phyloP scores from a whole-genome alignment of 2,888 invertebrate genomes.

The Eudasyphora cyanicolor region DNA sequence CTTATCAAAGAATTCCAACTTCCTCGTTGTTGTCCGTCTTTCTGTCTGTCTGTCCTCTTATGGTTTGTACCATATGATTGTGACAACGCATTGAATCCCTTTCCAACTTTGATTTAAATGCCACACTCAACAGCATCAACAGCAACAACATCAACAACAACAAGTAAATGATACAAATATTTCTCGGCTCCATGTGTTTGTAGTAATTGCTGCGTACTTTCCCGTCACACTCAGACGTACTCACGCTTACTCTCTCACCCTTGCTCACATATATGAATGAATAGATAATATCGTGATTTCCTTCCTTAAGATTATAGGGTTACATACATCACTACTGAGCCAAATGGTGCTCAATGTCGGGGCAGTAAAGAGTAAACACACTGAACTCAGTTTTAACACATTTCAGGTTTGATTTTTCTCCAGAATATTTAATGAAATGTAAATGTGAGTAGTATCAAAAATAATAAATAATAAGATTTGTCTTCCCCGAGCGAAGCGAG shows the following conservation, averaged over 20 bases:
- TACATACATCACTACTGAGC: no score
- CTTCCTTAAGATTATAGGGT: neutral
- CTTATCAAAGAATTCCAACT: slow-evolving; percentile 19
- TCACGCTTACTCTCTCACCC: neutral
- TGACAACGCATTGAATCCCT: slow-evolving; percentile 9
- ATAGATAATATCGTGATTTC: neutral
- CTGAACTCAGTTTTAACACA: no score
- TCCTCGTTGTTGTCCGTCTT: neutral
- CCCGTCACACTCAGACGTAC: neutral
- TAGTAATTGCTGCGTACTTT: neutral
- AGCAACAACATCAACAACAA: no score
- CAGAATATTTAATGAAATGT: no score
- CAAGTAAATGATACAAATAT: neutral
- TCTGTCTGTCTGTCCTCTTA: neutral
- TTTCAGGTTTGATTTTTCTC: no score
- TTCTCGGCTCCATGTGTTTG: no score
- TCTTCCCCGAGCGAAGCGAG: no score
- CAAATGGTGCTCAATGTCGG: no score
- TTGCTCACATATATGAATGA: neutral
- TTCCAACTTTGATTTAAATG: neutral
- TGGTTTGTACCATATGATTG: slow-evolving; percentile 10
- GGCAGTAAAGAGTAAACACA: no score
- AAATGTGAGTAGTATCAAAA: no score
- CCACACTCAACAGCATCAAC: no score
- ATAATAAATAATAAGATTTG: no score